These are phyloP conservation scores for Scaptomyza caliginosa DNA, from an alignment of 2,888 invertebrate genomes.

Conservation along the genomic window DNA sequence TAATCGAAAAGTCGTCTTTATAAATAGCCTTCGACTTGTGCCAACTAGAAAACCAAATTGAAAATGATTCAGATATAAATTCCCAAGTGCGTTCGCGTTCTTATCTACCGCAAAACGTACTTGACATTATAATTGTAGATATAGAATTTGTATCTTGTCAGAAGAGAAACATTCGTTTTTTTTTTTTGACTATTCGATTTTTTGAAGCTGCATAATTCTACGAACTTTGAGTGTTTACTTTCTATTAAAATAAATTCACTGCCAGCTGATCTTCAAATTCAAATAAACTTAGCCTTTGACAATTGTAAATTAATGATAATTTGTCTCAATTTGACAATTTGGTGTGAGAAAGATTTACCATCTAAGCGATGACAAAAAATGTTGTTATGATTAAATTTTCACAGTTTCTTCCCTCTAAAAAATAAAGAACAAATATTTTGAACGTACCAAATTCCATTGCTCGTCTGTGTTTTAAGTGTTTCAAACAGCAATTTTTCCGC, in stretches of 20 bases:
- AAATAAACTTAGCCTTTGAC: conserved; percentile 19
- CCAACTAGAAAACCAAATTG: conserved; percentile 42
- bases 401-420: not conserved
- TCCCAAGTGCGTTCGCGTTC: conserved; percentile 35
- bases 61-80: conserved; percentile 25
- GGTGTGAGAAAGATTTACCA: not conserved
- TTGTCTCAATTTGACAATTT: conserved; percentile 10
- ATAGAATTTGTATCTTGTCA: conserved; percentile 34
- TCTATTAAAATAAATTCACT: conserved; percentile 8
- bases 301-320: conserved; percentile 16
- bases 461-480: not conserved
- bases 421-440: not conserved
- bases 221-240: conserved; percentile 19
- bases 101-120: conserved; percentile 42
- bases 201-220: conserved; percentile 2
- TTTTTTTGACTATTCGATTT: no score
- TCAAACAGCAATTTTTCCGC: not conserved
- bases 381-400: conserved; percentile 1
- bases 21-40: conserved; percentile 37
- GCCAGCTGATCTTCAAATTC: conserved; percentile 6
- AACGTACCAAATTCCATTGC: not conserved
- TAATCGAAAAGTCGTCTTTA: conserved; percentile 18
- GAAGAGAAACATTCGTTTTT: conserved; percentile 12
- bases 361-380: not conserved
- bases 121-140: conserved; percentile 40